Conservation (phyloP, 92 coral and sea anemone species). For the Ricordea florida region DNA sequence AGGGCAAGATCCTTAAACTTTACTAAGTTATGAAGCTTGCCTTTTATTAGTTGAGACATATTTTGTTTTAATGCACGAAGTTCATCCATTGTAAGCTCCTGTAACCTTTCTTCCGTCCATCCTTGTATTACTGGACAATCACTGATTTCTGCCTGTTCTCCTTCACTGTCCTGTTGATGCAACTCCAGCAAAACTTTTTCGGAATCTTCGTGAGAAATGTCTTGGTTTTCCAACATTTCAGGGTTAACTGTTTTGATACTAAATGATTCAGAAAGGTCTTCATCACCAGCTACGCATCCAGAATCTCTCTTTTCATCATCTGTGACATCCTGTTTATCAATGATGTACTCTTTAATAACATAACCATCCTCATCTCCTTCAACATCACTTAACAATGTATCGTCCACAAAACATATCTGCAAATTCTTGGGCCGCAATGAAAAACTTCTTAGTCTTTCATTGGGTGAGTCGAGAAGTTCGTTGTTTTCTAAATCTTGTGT, state of each 20-base stretch:
- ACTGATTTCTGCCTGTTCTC: conserved; percentile 40
- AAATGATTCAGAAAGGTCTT: conserved; percentile 78
- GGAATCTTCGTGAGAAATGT: conserved; percentile 81
- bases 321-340: conserved; percentile 73
- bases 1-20: no score
- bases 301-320: conserved; percentile 94
- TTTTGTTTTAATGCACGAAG: conserved; percentile 68
- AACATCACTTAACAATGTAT: conserved; percentile 70
- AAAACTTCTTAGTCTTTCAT: conserved; percentile 68
- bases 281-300: conserved; percentile 94
- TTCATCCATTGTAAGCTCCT: conserved; percentile 64
- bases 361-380: conserved; percentile 87
- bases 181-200: conserved; percentile 86
- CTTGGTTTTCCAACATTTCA: conserved; percentile 64
- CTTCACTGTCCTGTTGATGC: conserved; percentile 49
- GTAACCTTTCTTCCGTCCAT: conserved; percentile 84
- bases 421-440: conserved; percentile 82
- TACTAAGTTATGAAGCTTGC: no score
- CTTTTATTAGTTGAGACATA: conserved; percentile 83
- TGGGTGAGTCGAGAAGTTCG: conserved; percentile 69
- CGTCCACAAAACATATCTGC: conserved; percentile 92
- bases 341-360: conserved; percentile 87
- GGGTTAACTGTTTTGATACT: conserved; percentile 92
- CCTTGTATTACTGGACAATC: conserved; percentile 53
- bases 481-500: conserved; percentile 63